Evolutionary conservation across 2,113 vertebrate genomes (phyloP).

Genomic region (Callocephalon fimbriatum): DNA sequence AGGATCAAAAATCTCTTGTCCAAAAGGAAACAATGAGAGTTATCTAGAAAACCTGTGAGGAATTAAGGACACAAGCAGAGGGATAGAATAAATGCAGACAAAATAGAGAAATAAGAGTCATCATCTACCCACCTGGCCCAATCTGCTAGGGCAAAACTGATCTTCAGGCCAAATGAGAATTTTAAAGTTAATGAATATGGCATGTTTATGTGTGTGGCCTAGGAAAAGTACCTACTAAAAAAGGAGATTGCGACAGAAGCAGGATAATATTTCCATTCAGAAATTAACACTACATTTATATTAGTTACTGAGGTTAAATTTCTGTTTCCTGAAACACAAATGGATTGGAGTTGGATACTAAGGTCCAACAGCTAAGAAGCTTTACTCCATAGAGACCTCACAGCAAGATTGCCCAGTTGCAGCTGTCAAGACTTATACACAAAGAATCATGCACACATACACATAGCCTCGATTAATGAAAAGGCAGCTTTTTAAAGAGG

Average conservation of each 20-base stretch:
- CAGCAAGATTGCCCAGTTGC: not conserved
- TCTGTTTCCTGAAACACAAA: not conserved
- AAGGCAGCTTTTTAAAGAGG: not conserved
- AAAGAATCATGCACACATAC: not conserved
- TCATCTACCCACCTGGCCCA: not conserved
- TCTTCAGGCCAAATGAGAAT: not conserved
- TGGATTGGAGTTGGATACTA: not conserved
- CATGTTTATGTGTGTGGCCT: not conserved
- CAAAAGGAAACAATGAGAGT: not conserved
- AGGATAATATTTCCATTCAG: not conserved
- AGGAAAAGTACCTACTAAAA: not conserved
- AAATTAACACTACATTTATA: not conserved
- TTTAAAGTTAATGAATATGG: not conserved
- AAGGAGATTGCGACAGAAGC: not conserved
- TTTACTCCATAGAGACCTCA: not conserved
- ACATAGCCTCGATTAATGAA: not conserved
- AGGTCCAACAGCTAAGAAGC: not conserved
- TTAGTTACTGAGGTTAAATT: not conserved
- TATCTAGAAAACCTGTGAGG: not conserved
- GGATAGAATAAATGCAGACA: not conserved
- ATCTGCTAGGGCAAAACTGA: not conserved
- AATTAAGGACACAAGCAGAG: not conserved
- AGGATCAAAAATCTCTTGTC: not conserved
- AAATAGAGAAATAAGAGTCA: not conserved
- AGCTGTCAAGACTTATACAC: not conserved